Conservation (phyloP, 64 coral and sea anemone species). For the Platygyra sinensis region DNA sequence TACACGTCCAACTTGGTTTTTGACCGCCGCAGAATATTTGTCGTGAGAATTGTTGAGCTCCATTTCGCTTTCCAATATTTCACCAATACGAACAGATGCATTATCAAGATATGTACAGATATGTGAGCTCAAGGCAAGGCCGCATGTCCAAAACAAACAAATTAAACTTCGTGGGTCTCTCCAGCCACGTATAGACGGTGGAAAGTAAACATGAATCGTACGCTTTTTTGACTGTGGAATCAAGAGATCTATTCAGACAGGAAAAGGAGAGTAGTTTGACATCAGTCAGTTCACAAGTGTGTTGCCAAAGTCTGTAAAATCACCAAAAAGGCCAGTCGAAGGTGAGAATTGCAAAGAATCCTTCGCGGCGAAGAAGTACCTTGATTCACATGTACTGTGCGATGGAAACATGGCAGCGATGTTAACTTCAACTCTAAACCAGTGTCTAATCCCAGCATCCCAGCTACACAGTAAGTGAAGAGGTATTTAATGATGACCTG, state of each 20-base stretch:
- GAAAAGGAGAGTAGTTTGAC: slow-evolving; percentile 55
- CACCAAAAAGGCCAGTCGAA: neutral
- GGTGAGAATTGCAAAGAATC: slow-evolving; percentile 64
- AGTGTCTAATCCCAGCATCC: slow-evolving; percentile 42
- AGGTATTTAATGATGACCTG: slow-evolving; percentile 24
- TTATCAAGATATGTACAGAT: slow-evolving; percentile 62
- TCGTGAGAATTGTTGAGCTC: slow-evolving; percentile 65
- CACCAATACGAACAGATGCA: slow-evolving; percentile 64
- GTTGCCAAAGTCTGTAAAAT: slow-evolving; percentile 28
- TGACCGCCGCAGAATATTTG: slow-evolving; percentile 56
- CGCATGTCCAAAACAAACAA: slow-evolving; percentile 58
- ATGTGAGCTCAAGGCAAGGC: slow-evolving; percentile 52
- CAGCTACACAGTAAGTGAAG: slow-evolving; percentile 46
- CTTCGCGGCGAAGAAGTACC: slow-evolving; percentile 36
- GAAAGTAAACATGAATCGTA: slow-evolving; percentile 53
- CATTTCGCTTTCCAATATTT: slow-evolving; percentile 64
- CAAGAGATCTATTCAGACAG: slow-evolving; percentile 55
- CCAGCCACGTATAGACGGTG: neutral
- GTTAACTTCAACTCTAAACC: slow-evolving; percentile 54
- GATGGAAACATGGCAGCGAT: slow-evolving; percentile 59
- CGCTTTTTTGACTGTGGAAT: slow-evolving; percentile 68
- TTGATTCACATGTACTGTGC: slow-evolving; percentile 45
- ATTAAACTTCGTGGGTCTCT: neutral
- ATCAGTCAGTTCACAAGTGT: slow-evolving; percentile 58
- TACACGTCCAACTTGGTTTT: slow-evolving; percentile 56